Evolutionary conservation across 2,888 invertebrate species (phyloP), one percentile per base, ranked within the genome.

Genomic region (Seira musarum): DNA sequence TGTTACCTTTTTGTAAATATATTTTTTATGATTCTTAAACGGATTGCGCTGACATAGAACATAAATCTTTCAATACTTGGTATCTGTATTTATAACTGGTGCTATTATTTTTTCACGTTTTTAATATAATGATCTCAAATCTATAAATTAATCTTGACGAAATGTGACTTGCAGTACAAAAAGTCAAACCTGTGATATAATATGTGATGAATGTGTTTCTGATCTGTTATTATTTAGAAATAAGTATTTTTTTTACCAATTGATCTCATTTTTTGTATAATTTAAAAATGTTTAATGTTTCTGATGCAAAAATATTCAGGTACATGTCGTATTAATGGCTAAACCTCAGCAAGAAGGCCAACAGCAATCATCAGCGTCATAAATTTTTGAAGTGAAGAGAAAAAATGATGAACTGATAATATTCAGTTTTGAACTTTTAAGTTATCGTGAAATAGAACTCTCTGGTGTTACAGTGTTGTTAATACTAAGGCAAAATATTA

Each of bases 281-380:
- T 3, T 57, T 57, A 57, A 8, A n/a, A 13, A 57, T 57, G n/a
- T 72, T 65, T 79, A 25, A 19, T 79, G 68, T 73, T 79, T 79
- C 68, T 79, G 79, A 78, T 79, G 67, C 25, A 66, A 79, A 67
- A 73, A 79, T 72, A 79, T 79, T 79, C 79, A 79, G 79, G 79
- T 79, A 66, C 78, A 78, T 79, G 73, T 79, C 57, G 79, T 79
- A 73, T 35, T 79, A 73, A 64, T 79, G 67, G 73, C 67, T 71
- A 78, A 78, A 63, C 79, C 35, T 46, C 79, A 73, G 60, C 66
- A 79, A 61, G 78, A 77, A 22, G 60, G 63, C 6, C 79, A 68
- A 60, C 79, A 68, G 46, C 72, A 79, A 13, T 79, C 72, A 79
- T 35, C 71, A 46, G 8, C 57, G 57, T 40, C 70, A 13, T 40